Conservation (phyloP, 2,797 vertebrate genomes). For the Etheostoma nigrum region DNA sequence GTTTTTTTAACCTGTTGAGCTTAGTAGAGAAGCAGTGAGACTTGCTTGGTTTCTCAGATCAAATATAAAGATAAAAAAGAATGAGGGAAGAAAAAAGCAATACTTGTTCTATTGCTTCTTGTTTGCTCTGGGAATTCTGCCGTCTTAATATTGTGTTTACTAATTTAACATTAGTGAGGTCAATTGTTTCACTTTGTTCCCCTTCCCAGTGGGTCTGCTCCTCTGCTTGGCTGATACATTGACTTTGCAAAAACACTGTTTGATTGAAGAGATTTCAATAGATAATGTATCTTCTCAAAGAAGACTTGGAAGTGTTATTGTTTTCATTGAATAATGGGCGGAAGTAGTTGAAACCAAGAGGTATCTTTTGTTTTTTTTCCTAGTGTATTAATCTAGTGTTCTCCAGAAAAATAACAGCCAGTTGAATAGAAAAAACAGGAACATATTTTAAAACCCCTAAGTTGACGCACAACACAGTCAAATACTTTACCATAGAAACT, state of each 20-base stretch:
- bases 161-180: constrained; percentile 65
- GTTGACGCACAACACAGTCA: neutral
- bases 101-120: constrained; percentile 35
- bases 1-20: neutral
- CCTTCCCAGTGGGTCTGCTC: constrained; percentile 38
- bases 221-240: constrained; percentile 23
- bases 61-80: constrained; percentile 11
- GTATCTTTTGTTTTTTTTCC: neutral
- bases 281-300: neutral
- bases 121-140: constrained; percentile 56
- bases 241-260: constrained; percentile 33
- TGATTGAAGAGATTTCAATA: constrained; percentile 15
- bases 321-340: constrained; percentile 4
- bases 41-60: constrained; percentile 8
- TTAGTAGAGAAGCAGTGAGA: constrained; percentile 12
- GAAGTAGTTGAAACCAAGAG: neutral
- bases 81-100: constrained; percentile 23
- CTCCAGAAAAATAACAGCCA: neutral
- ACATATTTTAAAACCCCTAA: too few relatives aligned
- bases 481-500: neutral
- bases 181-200: constrained; percentile 47
- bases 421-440: neutral
- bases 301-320: neutral
- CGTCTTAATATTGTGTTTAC: constrained; percentile 56
- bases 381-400: neutral